Evolutionary conservation across 2,888 invertebrate species (phyloP), one percentile per base, ranked within the genome.

Genomic region (Conus canariensis): DNA sequence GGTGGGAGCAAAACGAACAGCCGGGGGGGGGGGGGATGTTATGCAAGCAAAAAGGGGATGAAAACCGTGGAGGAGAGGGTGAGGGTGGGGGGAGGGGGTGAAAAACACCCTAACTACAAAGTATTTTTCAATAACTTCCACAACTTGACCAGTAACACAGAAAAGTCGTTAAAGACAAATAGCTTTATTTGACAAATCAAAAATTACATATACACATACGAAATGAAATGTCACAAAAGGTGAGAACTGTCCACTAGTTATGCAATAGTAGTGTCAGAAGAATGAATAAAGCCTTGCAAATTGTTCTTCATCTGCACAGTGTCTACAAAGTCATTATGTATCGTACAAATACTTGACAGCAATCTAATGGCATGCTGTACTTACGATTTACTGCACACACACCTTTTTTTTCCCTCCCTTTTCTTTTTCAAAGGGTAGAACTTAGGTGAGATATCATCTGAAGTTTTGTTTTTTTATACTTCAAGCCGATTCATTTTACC

Each of bases 121-220:
- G 45, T 45, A 45, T 16, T 16, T 22, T 22, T 22, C 22, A 74
- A 56, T 16, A 16, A 59, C n/a, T 60, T 85, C 45, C 85, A 59
- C n/a, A 58, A 59, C 19, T 58, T 83, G 19, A 45, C 58, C 45
- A 83, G 45, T 25, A 83, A 58, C 5, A 85, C 56, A 56, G 30
- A 85, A 25, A 82, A 87, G 80, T 83, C 19, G 16, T 60, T 92
- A 89, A 92, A 91, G 92, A 92, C 92, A 92, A 92, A 92, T 92
- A 92, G 92, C 92, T 92, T 92, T 92, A 92, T 92, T 92, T 91
- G 91, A 92, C 92, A 91, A 92, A 92, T 92, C 91, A 92, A 89
- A 89, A 92, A 91, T 90, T 87, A 92, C 92, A 91, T 90, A 86
- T 92, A 92, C 92, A 92, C 87, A 87, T 87, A 87, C 90, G 67